These are phyloP conservation scores for Ceratosolen fusciceps DNA, from an alignment of 1,140 invertebrate genomes.

Conservation along the genomic window DNA sequence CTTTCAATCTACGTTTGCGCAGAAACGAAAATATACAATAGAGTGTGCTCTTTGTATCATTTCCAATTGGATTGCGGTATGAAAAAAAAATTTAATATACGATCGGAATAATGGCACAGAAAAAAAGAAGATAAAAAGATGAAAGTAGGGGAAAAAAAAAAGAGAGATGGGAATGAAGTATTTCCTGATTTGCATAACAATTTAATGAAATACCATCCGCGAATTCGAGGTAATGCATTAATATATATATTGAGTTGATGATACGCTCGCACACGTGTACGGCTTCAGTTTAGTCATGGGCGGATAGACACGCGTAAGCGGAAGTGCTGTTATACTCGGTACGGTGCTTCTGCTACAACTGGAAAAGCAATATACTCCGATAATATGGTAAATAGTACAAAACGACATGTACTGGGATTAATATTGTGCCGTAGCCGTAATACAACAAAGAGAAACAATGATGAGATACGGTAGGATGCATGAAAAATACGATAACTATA, in stretches of 20 bases:
- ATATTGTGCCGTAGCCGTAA: conserved; percentile 2
- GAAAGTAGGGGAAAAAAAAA: not conserved
- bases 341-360: not conserved
- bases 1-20: no score
- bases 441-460: not conserved
- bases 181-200: not conserved
- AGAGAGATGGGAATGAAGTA: not conserved
- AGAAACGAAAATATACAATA: no score
- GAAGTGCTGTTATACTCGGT: not conserved
- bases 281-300: not conserved
- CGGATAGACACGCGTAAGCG: not conserved
- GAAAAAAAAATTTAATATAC: not conserved
- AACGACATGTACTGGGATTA: conserved; percentile 3
- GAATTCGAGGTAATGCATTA: not conserved
- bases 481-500: not conserved
- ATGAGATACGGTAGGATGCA: not conserved
- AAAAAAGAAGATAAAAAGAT: not conserved
- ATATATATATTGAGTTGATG: not conserved
- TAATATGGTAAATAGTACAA: conserved; percentile 14
- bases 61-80: not conserved
- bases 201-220: not conserved
- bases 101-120: not conserved
- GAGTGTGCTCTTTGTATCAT: not conserved
- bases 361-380: conserved; percentile 12
- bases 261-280: not conserved